Conservation (phyloP, 2,888 invertebrate species). For the Dryobotodes eremita region DNA sequence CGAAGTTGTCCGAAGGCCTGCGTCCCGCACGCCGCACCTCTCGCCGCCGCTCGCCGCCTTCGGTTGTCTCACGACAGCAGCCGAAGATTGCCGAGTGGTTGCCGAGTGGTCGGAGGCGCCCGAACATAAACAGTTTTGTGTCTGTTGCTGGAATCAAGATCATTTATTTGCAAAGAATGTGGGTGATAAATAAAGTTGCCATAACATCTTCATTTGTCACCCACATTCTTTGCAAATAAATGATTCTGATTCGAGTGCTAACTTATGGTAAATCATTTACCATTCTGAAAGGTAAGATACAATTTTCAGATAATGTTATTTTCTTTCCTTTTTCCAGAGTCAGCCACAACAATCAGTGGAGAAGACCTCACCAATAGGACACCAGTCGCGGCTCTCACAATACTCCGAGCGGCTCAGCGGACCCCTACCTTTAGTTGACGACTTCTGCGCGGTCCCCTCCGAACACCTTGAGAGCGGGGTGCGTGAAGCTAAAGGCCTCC, state of each 20-base stretch:
- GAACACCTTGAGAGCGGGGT: conserved; percentile 92
- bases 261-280: not conserved
- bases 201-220: not conserved
- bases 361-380: conserved; percentile 89
- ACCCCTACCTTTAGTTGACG: conserved; percentile 96
- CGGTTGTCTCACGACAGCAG: too few relatives aligned
- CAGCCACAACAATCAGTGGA: conserved; percentile 76
- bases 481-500: conserved; percentile 94
- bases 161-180: not conserved
- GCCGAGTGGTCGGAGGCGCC: too few relatives aligned
- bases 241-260: not conserved
- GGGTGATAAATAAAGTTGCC: not conserved
- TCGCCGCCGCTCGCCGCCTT: too few relatives aligned
- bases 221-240: not conserved
- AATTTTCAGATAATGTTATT: not conserved
- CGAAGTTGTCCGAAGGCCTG: too few relatives aligned
- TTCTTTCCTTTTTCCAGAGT: conserved; percentile 58
- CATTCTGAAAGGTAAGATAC: not conserved
- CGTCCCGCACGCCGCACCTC: too few relatives aligned
- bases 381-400: conserved; percentile 92
- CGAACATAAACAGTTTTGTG: too few relatives aligned
- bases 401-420: conserved; percentile 90
- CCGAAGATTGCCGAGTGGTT: too few relatives aligned
- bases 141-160: not conserved
- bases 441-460: conserved; percentile 97